Evolutionary conservation across 2,797 vertebrate species (phyloP), one percentile per base, ranked within the genome.

Genomic region (Pangasius djambal): DNA sequence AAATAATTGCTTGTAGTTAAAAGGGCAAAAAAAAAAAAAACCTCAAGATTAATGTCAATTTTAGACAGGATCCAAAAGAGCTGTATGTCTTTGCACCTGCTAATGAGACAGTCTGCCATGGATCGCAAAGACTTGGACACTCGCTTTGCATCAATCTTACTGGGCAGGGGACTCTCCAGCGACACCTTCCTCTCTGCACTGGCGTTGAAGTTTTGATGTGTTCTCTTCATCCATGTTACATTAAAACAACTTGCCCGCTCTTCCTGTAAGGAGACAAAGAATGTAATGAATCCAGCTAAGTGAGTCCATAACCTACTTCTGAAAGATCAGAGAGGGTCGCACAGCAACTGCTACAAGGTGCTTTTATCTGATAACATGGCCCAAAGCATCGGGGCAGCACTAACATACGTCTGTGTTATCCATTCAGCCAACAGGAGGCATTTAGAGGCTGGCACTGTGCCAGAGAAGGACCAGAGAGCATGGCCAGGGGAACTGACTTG

Each of bases 351-450:
- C 85, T 88, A 85, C 78, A 87, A 85, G 86, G 59, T 4, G n/a
- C 88, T 90, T 91, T 91, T 63, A 77, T 88, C 88, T 72, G 50
- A 82, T 85, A 85, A 86, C 69, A 89, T 63, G 69, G 50, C 83
- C 85, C n/a, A 57, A 65, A 91, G 91, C 83, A 78, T 61, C 72
- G 44, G 86, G 84, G 63, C 89, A 90, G 52, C 52, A 81, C 82
- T 40, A 59, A 72, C 82, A 69, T 57, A 86, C 65, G 37, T 65
- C 55, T 65, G 4, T 65, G 85, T 88, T 90, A 87, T 87, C 55
- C 82, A 13, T 52, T 75, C 57, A 67, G 82, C 65, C 34, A 79
- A 78, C 63, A 55, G 40, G 22, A 85, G 79, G 70, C 74, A 90
- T 91, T 88, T 89, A 83, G 52, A 88, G 9, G 25, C 75, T 86